Conservation (phyloP, 1,140 invertebrate species). For the Brachionus rotundiformis region DNA sequence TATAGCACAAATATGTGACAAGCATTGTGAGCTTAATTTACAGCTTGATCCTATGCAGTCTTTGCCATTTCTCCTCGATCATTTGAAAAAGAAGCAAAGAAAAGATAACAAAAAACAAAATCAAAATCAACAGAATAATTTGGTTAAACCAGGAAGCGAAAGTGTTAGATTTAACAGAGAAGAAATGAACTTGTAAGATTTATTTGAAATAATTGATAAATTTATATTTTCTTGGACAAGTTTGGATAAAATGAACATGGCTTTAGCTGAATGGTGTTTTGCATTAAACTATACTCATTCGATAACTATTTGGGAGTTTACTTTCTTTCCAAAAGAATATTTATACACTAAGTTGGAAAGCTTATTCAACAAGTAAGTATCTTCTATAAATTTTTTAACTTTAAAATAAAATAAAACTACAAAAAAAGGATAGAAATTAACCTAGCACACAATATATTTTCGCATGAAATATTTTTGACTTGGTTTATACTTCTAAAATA, state of each 20-base stretch:
- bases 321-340: constrained; percentile 95
- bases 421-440: too few species aligned
- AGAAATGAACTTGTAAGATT: constrained; percentile 79
- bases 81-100: constrained; percentile 37
- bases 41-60: constrained; percentile 48
- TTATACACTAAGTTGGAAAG: constrained; percentile 92
- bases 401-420: too few species aligned
- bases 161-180: constrained; percentile 92
- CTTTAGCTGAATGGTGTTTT: constrained; percentile 91
- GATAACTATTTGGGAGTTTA: constrained; percentile 97
- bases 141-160: constrained; percentile 78
- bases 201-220: neutral
- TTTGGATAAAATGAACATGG: constrained; percentile 92
- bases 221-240: constrained; percentile 32
- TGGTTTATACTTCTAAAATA: too few species aligned
- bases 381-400: too few species aligned
- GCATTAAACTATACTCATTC: constrained; percentile 94
- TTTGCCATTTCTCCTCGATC: constrained; percentile 39
- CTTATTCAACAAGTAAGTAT: constrained; percentile 68
- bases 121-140: constrained; percentile 21
- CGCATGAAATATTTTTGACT: too few species aligned
- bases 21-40: constrained; percentile 24
- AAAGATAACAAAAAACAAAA: constrained; percentile 40
- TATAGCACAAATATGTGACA: constrained; percentile 49
- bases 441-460: too few species aligned